A percentile compares a stretch with the other conserved stretches of the same genome.
Evolutionary conservation across 2,888 invertebrate genomes (phyloP).

Genomic region (Chymomyza fuscimana): DNA sequence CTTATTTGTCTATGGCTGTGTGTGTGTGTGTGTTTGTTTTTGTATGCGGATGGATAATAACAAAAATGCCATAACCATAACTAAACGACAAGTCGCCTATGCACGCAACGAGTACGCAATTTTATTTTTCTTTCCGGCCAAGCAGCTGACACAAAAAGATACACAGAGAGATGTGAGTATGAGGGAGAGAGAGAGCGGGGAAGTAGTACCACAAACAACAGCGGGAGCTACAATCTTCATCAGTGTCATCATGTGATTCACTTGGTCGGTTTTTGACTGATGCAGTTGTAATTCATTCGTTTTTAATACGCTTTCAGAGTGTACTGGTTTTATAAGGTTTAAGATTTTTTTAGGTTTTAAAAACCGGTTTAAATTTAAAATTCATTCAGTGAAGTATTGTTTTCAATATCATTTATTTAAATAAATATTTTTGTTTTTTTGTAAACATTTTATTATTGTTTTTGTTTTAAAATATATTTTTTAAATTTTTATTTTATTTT

Average conservation of each 20-base stretch:
- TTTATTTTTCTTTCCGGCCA: constrained; percentile 28
- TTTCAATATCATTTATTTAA: no score
- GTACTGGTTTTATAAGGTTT: neutral
- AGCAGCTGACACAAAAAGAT: constrained; percentile 9
- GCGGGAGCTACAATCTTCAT: neutral
- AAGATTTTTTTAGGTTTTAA: neutral
- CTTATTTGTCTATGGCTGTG: no score
- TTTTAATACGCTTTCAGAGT: constrained; percentile 8
- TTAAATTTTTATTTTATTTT: no score
- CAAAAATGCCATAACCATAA: constrained; percentile 59
- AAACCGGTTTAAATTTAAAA: neutral
- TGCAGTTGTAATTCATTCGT: constrained; percentile 18
- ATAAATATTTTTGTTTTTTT: no score
- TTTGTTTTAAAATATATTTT: no score
- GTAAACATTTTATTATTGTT: no score
- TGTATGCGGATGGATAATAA: constrained; percentile 50
- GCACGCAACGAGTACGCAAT: constrained; percentile 16
- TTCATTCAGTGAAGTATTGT: no score
- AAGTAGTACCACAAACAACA: neutral
- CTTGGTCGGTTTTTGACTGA: neutral
- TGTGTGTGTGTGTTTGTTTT: no score
- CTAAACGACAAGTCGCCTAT: constrained; percentile 16
- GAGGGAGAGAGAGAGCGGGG: neutral
- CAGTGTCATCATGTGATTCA: neutral
- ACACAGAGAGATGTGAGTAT: neutral